phyloP scores from a whole-genome alignment of 2,113 vertebrate genomes.

The Orientallactaga bullata region DNA sequence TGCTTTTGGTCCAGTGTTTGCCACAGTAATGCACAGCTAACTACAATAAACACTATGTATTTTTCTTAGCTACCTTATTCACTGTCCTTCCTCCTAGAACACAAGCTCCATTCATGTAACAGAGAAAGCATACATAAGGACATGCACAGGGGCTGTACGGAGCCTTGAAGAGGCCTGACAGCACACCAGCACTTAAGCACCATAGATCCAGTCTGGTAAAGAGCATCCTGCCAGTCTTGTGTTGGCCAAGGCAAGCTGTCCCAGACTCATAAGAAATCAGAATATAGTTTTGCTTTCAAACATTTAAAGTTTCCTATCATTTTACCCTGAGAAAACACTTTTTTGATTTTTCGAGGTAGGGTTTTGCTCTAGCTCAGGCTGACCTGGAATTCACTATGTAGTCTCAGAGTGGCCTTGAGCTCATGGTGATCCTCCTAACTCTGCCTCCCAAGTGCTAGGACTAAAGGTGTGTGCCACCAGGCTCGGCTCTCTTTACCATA shows the following conservation, averaged over 20 bases:
- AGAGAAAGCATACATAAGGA: background rate
- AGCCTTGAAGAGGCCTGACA: background rate
- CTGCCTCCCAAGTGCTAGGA: no score
- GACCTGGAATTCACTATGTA: no score
- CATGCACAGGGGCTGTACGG: background rate
- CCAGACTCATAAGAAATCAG: background rate
- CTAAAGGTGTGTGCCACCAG: no score
- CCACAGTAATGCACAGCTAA: no score
- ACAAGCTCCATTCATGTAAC: background rate
- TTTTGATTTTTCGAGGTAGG: no score
- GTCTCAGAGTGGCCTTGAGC: no score
- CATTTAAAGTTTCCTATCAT: constrained; percentile 8
- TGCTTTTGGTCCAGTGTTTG: no score
- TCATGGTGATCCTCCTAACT: no score
- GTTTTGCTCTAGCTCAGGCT: no score
- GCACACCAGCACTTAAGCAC: background rate
- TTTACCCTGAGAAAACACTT: background rate
- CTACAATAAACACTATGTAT: no score
- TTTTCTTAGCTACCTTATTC: background rate
- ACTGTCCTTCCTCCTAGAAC: background rate
- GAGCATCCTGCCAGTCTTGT: background rate
- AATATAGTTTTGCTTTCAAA: background rate
- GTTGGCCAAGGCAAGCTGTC: background rate
- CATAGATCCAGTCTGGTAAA: background rate
- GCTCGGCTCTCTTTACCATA: background rate